A percentile compares a stretch with the other conserved stretches of the same genome.
These are phyloP conservation scores for Anableps anableps DNA, from an alignment of 2,797 vertebrate genomes.

Conservation along the genomic window DNA sequence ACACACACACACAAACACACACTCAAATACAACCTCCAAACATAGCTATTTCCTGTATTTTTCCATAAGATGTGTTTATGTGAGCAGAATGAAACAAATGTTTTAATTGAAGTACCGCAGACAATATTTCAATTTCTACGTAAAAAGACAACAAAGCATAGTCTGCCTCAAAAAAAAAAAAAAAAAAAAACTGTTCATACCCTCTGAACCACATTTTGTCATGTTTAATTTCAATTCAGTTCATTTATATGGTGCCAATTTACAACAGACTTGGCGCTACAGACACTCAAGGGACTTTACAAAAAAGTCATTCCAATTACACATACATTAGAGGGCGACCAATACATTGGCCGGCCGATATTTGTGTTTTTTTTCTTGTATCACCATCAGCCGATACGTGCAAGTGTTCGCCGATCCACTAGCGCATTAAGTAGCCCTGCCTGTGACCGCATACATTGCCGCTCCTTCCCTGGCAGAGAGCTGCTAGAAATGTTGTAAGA, in stretches of 20 bases:
- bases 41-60: slow-evolving; percentile 39
- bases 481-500: too few species aligned
- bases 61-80: slow-evolving; percentile 52
- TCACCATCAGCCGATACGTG: too few species aligned
- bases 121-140: slow-evolving; percentile 9
- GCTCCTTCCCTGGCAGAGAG: too few species aligned
- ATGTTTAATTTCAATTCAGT: not conserved
- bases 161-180: not conserved
- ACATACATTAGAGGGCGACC: too few species aligned
- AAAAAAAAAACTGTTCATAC: not conserved
- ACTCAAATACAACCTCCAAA: not conserved
- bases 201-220: not conserved
- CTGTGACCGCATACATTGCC: too few species aligned
- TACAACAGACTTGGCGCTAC: not conserved
- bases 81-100: slow-evolving; percentile 13
- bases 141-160: not conserved
- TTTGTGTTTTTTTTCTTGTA: too few species aligned
- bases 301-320: not conserved
- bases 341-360: too few species aligned
- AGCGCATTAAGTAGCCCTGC: too few species aligned
- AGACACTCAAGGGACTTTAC: not conserved
- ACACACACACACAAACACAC: not conserved
- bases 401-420: too few species aligned
- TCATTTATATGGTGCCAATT: not conserved
- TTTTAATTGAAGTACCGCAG: slow-evolving; percentile 20